A percentile compares a stretch with the other conserved stretches of the same genome.
These are phyloP conservation scores for Danionella dracula DNA, from an alignment of 2,797 vertebrate genomes.

Conservation along the genomic window DNA sequence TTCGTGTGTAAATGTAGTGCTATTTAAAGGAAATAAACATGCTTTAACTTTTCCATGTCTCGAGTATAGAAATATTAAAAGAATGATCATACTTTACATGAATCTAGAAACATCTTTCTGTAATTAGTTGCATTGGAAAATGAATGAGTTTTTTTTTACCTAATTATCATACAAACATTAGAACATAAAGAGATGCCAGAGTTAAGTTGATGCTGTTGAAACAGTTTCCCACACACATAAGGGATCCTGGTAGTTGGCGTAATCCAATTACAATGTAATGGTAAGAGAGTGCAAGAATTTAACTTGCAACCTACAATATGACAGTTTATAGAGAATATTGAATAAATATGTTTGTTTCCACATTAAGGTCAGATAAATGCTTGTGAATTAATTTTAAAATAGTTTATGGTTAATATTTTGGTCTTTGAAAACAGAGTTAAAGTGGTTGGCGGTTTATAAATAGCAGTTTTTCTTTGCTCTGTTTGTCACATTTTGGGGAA, in stretches of 20 bases:
- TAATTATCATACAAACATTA: not conserved
- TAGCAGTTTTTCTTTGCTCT: too few species aligned
- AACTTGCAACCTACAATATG: not conserved
- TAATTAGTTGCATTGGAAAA: not conserved
- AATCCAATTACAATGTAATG: slow-evolving; percentile 3
- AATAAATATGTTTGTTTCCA: too few species aligned
- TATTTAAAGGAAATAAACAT: too few species aligned
- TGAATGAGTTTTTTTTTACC: not conserved
- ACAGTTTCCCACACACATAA: slow-evolving; percentile 3
- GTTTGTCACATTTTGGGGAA: too few species aligned
- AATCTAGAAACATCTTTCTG: not conserved
- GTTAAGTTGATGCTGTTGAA: not conserved
- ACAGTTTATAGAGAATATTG: not conserved
- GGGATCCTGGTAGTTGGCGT: not conserved
- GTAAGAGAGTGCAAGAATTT: not conserved
- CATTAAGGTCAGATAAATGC: too few species aligned
- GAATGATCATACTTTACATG: not conserved
- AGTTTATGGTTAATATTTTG: too few species aligned
- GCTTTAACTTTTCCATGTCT: not conserved
- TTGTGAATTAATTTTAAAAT: too few species aligned
- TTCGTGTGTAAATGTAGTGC: too few species aligned
- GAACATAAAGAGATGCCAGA: not conserved
- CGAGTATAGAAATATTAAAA: not conserved
- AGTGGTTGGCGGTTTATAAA: too few species aligned
- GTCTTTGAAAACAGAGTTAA: too few species aligned